Base-by-base conservation (phyloP, 2,888 invertebrate genomes). In the Julus scandinavius region DNA sequence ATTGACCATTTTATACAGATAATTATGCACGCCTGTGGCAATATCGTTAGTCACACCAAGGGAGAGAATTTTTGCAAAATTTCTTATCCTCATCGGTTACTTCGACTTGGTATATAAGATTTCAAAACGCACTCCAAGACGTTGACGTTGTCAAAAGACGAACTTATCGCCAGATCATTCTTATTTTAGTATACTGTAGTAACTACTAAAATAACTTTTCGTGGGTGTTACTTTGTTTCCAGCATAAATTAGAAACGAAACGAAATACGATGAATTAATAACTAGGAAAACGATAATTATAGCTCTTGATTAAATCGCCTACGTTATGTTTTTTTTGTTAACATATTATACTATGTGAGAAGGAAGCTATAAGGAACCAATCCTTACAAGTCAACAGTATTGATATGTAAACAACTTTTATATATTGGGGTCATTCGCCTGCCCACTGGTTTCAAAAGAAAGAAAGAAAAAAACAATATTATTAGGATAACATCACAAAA, bases 391-490 rank as follows among this genome's bases (percentile, higher is more conserved):
- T 80, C 63, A 80, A 80, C 38, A 80, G 38, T 13, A 80, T 38
- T 80, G 80, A 80, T 29, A 80, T 38, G 80, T 38, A 80, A 80
- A 80, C 80, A 80, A 13, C 80, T 38, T 80, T 80, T 80, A 80
- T 63, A 6, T 80, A 80, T 80, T 80, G 80, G 80, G 80, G 80
- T 80, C 80, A 80, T 38, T 80, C 80, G 80, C 80, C 80, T 38
- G 80, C 80, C 80, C 2, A 80, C 29, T 80, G 80, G 11, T 38
- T 38, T 2, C 29, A 38, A 80, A 13, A 13, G 38, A 80, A 38
- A 80, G n/a, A n/a, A n/a, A n/a, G n/a, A 38, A 80, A 80, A 80
- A 80, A 80, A 45, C 6, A 45, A 80, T 80, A 5, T 38, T 80
- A n/a, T 80, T 80, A 13, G 80, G 13, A 29, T 80, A 80, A 38